Evolutionary conservation across 2,797 vertebrate species (phyloP).

Genomic region (Emydoidea blandingii): DNA sequence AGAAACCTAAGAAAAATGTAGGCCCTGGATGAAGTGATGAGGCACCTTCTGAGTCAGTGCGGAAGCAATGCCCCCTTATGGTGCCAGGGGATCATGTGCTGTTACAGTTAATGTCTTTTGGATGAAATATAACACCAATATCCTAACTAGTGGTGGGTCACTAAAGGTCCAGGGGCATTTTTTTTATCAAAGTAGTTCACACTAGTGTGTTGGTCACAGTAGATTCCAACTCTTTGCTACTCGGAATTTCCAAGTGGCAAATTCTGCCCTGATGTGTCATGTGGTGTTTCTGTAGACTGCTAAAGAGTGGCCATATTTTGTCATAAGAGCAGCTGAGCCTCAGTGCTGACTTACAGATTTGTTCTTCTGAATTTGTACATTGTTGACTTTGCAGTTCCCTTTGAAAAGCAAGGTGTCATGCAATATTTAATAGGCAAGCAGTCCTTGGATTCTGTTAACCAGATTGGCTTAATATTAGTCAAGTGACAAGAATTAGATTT

Average conservation of each 20-base stretch:
- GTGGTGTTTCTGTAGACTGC: not conserved
- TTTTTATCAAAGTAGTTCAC: not conserved
- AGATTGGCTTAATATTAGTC: not conserved
- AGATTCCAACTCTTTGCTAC: not conserved
- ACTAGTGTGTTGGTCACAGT: not conserved
- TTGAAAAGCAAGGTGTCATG: accelerated
- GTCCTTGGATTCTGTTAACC: not conserved
- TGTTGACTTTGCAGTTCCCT: accelerated
- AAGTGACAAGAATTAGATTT: accelerated
- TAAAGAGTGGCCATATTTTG: accelerated
- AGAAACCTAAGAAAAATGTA: not conserved
- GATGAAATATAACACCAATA: not conserved
- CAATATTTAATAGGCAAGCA: not conserved
- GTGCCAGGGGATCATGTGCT: not conserved
- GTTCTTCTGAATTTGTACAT: not conserved
- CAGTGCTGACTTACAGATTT: accelerated
- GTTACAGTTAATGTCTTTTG: not conserved
- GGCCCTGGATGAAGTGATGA: not conserved
- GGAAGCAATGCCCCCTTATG: not conserved
- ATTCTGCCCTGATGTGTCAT: not conserved
- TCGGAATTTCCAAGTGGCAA: not conserved
- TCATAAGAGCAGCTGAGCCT: not conserved
- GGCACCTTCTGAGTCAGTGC: not conserved
- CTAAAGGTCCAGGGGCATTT: not conserved
- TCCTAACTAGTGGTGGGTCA: not conserved